Evolutionary conservation across 2,113 vertebrate genomes (phyloP).

Genomic region (Sander lucioperca): DNA sequence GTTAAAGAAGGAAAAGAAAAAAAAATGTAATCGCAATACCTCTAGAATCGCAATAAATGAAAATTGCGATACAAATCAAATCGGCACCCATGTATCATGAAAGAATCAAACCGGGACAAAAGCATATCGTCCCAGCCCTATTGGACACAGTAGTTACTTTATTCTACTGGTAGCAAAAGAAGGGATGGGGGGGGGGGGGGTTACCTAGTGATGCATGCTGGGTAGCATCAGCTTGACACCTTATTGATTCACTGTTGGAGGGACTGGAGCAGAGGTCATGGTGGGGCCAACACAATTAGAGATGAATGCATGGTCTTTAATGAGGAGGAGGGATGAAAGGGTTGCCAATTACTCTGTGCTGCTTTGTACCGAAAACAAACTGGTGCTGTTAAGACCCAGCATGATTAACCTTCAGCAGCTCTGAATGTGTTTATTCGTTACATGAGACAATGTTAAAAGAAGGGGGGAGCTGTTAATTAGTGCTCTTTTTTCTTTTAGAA

Average conservation of each 20-base stretch:
- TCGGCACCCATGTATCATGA: too few species aligned
- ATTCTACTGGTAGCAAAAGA: slow-evolving; percentile 23
- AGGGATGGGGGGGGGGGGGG: not conserved
- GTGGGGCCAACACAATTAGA: slow-evolving; percentile 68
- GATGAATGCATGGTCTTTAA: slow-evolving; percentile 61
- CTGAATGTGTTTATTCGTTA: slow-evolving; percentile 44
- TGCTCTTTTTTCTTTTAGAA: slow-evolving; percentile 3
- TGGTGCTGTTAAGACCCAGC: slow-evolving; percentile 33
- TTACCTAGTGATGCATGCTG: slow-evolving; percentile 41
- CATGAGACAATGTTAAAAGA: not conserved
- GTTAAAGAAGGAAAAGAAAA: too few species aligned
- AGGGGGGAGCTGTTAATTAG: slow-evolving; percentile 15
- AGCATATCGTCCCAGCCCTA: too few species aligned
- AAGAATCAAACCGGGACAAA: too few species aligned
- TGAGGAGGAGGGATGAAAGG: slow-evolving; percentile 66
- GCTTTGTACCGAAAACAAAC: slow-evolving; percentile 53
- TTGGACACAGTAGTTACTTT: slow-evolving; percentile 41
- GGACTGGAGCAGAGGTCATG: slow-evolving; percentile 49
- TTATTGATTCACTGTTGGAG: slow-evolving; percentile 55
- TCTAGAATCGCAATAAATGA: too few species aligned
- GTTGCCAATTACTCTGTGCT: slow-evolving; percentile 57
- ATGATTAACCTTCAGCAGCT: slow-evolving; percentile 55
- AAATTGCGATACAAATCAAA: too few species aligned
- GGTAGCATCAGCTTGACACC: slow-evolving; percentile 42
- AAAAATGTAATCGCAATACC: too few species aligned